phyloP scores from a whole-genome alignment of 2,113 vertebrate genomes.

The Monopterus albus region DNA sequence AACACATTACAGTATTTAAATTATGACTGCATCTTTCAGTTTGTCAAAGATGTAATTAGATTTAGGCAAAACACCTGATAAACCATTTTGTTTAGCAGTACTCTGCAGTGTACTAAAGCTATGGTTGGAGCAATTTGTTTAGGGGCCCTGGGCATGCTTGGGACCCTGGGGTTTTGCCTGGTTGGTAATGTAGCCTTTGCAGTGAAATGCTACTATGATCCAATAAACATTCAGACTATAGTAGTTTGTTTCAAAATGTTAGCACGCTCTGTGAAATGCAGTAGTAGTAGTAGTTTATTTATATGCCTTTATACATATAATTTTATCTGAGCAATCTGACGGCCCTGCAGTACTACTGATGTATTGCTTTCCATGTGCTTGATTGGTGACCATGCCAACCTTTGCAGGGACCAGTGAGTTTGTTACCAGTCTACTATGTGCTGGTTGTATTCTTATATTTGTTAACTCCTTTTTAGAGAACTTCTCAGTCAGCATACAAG shows the following conservation, averaged over 20 bases:
- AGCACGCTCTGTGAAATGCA: neutral
- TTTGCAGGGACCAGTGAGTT: neutral
- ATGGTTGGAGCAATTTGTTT: too few species aligned
- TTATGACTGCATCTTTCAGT: too few species aligned
- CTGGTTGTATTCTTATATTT: neutral
- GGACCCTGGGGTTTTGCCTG: too few species aligned
- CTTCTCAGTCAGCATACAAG: neutral
- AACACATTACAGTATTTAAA: too few species aligned
- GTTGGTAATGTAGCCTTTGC: too few species aligned
- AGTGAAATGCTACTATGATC: neutral
- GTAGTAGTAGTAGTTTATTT: conserved; percentile 2
- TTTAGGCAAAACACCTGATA: too few species aligned
- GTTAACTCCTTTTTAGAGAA: neutral
- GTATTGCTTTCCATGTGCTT: neutral
- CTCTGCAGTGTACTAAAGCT: too few species aligned
- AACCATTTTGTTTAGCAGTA: too few species aligned
- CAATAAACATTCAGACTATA: neutral
- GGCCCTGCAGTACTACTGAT: neutral
- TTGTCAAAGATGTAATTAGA: too few species aligned
- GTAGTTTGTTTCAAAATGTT: too few species aligned
- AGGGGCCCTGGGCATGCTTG: too few species aligned
- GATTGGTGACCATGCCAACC: conserved; percentile 13
- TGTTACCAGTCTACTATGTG: too few species aligned
- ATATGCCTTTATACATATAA: neutral
- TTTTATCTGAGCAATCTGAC: neutral